These are phyloP conservation scores for Mycteria americana DNA, from an alignment of 2,797 vertebrate species.

Conservation along the genomic window DNA sequence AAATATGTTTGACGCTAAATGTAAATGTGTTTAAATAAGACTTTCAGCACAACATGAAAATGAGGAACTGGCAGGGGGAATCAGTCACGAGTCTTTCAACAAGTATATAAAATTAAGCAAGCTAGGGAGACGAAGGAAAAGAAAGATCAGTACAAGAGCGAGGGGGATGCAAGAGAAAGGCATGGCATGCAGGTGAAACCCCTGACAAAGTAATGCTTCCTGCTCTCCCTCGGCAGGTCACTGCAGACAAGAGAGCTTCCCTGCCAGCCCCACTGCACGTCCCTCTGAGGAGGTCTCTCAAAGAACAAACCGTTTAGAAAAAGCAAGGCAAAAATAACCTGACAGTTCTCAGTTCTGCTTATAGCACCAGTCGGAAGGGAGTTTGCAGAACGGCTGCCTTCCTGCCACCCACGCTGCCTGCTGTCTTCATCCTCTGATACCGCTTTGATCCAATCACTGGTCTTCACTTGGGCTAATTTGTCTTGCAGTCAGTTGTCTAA, in stretches of 20 bases:
- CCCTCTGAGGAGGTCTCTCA: not conserved
- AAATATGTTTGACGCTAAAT: not conserved
- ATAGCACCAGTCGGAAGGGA: not conserved
- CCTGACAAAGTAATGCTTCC: not conserved
- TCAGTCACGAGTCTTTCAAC: not conserved
- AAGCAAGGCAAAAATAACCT: not conserved
- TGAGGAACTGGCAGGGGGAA: not conserved
- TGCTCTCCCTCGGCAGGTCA: not conserved
- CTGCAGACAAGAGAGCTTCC: not conserved
- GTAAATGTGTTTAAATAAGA: not conserved
- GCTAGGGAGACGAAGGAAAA: not conserved
- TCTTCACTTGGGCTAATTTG: not conserved
- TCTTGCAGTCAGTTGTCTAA: not conserved
- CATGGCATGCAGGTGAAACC: rapidly evolving
- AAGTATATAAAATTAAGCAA: not conserved
- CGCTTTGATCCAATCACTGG: not conserved
- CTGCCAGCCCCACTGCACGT: not conserved
- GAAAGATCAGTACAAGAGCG: not conserved
- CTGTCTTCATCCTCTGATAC: not conserved
- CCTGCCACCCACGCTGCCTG: not conserved
- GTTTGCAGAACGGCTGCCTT: not conserved
- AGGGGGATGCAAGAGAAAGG: not conserved
- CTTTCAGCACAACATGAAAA: not conserved
- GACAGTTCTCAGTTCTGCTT: not conserved
- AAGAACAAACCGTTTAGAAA: not conserved